phyloP scores from a whole-genome alignment of 2,797 vertebrate genomes.

The Myotis planiceps region DNA sequence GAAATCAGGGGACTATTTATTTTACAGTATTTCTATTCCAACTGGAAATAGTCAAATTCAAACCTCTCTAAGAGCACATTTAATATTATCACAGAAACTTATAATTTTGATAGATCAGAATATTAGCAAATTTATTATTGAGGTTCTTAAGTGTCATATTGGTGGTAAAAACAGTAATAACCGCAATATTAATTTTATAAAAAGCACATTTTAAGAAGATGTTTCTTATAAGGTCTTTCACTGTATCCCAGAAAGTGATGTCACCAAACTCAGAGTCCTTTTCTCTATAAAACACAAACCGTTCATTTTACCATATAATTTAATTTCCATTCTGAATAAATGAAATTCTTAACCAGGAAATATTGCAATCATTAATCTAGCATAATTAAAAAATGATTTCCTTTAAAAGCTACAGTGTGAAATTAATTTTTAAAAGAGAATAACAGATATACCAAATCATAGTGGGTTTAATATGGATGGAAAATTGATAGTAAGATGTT shows the following conservation, averaged over 20 bases:
- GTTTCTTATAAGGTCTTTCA: not conserved
- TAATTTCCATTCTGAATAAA: constrained; percentile 71
- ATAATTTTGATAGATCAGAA: not conserved
- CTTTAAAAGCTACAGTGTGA: constrained; percentile 61
- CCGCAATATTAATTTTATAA: not conserved
- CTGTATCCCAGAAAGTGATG: constrained; percentile 19
- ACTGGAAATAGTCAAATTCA: not conserved
- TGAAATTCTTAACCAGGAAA: constrained; percentile 75
- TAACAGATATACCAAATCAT: not conserved
- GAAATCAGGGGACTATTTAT: not conserved
- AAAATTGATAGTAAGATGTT: constrained; percentile 43
- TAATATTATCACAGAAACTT: not conserved
- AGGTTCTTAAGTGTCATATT: not conserved
- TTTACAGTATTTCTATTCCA: constrained; percentile 35
- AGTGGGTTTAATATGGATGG: not conserved
- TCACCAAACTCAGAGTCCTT: constrained; percentile 8
- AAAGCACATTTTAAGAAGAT: not conserved
- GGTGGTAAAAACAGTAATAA: not conserved
- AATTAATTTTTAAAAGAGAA: constrained; percentile 63
- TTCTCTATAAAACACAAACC: constrained; percentile 52
- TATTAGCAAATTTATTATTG: not conserved
- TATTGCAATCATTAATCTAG: constrained; percentile 67
- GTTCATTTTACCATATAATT: constrained; percentile 70
- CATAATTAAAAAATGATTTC: constrained; percentile 78
- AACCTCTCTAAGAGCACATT: not conserved